These are phyloP conservation scores for Solea senegalensis DNA, from an alignment of 2,113 vertebrate genomes.

Conservation along the genomic window DNA sequence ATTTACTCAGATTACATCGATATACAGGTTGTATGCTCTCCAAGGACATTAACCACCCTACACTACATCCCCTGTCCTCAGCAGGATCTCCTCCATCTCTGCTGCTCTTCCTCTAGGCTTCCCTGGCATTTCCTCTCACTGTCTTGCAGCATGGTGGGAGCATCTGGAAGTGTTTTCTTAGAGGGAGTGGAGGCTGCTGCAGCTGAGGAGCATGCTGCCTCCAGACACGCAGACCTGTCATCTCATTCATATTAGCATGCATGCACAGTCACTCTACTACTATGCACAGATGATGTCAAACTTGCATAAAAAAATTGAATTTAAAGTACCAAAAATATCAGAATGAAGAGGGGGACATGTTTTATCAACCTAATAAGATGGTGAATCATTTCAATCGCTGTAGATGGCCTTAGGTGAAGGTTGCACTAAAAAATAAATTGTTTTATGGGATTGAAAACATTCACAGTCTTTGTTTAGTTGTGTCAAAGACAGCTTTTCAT, in stretches of 20 bases:
- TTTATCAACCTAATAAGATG: too few species aligned
- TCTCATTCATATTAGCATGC: conserved; percentile 13
- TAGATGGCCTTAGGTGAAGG: too few species aligned
- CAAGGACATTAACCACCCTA: conserved; percentile 30
- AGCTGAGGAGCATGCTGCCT: conserved; percentile 36
- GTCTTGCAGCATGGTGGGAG: conserved; percentile 56
- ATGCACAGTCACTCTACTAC: background rate
- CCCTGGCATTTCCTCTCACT: conserved; percentile 74
- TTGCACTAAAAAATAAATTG: too few species aligned
- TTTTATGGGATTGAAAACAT: too few species aligned
- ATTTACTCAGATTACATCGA: conserved; percentile 13
- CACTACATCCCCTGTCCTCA: conserved; percentile 33
- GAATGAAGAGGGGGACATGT: too few species aligned
- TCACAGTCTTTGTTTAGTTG: too few species aligned
- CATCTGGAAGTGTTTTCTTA: conserved; percentile 71
- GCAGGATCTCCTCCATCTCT: conserved; percentile 59
- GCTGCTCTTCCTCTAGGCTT: conserved; percentile 62
- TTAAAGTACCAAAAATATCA: too few species aligned
- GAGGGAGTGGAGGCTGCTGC: conserved; percentile 32
- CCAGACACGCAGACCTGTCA: conserved; percentile 26
- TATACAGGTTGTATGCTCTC: conserved; percentile 12
- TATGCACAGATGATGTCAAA: background rate
- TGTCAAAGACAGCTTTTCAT: background rate
- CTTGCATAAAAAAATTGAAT: too few species aligned
- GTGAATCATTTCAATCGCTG: too few species aligned